Base-by-base conservation (phyloP, 2,888 invertebrate genomes). In the Drosophila kuntzei region DNA sequence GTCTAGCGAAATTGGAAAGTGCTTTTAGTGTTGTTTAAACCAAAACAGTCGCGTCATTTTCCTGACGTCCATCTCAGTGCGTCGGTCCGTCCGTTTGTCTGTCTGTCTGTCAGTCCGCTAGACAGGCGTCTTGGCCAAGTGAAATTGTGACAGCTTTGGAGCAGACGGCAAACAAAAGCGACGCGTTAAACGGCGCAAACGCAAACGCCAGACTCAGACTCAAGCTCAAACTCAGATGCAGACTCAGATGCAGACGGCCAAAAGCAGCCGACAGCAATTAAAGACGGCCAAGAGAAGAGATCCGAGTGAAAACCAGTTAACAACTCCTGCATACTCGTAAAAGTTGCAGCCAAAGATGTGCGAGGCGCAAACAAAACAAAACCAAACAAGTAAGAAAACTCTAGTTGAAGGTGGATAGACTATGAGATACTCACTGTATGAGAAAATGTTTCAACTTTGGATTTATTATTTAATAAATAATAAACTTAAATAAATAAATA, bases 131-230 rank as follows among this genome's bases (percentile, higher is more conserved):
- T 73, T 61, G 66, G 59, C 73, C 65, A 79, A 78, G 78, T 79
- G 78, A 79, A 79, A 79, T 79, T 79, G 76, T 79, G 78, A 79
- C 79, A 76, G 73, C 76, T 76, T 69, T 49, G 50, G 79, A 79
- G 79, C 78, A 79, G 76, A 70, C 76, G 22, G 60, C 64, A 72
- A 65, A 70, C 63, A 58, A 69, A 53, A 49, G 68, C 58, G 37
- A 54, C 34, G 54, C 65, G 59, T 59, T 65, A 72, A 70, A 57
- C 57, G 62, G 55, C 68, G 54, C 59, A 55, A 54, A 68, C 69
- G 68, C 69, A 69, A 32, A 53, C 44, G 66, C 61, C 43, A 53
- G 44, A 20, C 18, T 11, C 27, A 54, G 43, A 37, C 53, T 27
- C 12, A 32, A 22, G 11, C 47, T 32, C 53, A 55, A 43, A 54